Conservation (phyloP, 2,888 invertebrate species). For the Drosophila quinaria region DNA sequence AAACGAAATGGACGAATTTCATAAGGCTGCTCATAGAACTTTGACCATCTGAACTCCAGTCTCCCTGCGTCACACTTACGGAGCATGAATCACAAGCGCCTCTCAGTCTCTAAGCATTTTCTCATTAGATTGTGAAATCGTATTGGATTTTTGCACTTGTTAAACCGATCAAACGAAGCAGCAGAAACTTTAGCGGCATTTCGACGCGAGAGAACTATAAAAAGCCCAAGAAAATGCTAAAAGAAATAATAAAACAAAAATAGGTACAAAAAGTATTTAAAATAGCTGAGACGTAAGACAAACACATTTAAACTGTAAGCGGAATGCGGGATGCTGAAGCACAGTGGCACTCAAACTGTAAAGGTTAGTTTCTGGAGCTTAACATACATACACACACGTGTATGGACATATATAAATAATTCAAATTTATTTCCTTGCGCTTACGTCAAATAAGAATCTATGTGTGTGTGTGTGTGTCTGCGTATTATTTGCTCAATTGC, state of each 20-base stretch:
- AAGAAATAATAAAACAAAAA: neutral
- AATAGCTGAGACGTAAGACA: conserved; percentile 4
- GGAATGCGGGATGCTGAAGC: conserved; percentile 27
- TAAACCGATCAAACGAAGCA: neutral
- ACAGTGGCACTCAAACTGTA: conserved; percentile 25
- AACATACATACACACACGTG: neutral
- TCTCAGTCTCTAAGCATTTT: conserved; percentile 16
- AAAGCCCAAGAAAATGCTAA: conserved; percentile 12
- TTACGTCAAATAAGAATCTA: conserved; percentile 59
- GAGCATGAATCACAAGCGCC: conserved; percentile 43
- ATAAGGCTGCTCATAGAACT: neutral
- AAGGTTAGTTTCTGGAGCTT: conserved; percentile 9
- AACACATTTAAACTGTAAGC: conserved; percentile 13
- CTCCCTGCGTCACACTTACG: neutral
- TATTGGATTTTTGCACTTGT: conserved; percentile 20
- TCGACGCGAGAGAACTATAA: conserved; percentile 7
- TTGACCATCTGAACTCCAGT: neutral
- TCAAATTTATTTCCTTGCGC: conserved; percentile 29
- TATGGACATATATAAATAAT: conserved; percentile 25
- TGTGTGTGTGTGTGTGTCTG: neutral
- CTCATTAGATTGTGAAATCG: conserved; percentile 13
- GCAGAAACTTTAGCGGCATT: conserved; percentile 20
- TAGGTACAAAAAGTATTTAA: conserved; percentile 4
- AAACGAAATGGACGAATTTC: conserved; percentile 31
- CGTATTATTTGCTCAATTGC: conserved; percentile 34